Evolutionary conservation across 2,797 vertebrate species (phyloP).

Genomic region (Sebastes variabilis): DNA sequence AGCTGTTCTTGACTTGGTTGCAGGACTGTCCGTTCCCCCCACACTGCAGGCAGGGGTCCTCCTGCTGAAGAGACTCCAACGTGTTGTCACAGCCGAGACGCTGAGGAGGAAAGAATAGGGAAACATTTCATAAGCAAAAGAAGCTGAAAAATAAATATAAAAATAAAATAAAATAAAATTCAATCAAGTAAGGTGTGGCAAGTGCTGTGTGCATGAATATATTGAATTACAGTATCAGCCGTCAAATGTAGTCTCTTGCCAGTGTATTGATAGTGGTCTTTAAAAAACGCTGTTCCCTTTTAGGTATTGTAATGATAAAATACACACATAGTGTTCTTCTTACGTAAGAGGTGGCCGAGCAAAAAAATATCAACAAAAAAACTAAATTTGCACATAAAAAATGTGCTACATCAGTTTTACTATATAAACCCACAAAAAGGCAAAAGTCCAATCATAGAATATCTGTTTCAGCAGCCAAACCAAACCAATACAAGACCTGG

Average conservation of each 20-base stretch:
- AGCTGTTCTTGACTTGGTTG: slow-evolving; percentile 85
- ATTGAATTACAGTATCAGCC: no score
- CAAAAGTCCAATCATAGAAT: background rate
- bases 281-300: background rate
- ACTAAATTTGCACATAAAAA: background rate
- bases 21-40: slow-evolving; percentile 92
- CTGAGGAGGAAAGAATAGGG: slow-evolving; percentile 64
- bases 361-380: background rate
- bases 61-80: slow-evolving; percentile 89
- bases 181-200: no score
- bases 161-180: background rate
- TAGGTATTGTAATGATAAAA: background rate
- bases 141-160: background rate
- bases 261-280: background rate
- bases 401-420: background rate
- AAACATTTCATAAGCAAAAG: background rate
- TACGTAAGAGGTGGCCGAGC: background rate
- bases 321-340: background rate
- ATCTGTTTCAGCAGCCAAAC: background rate
- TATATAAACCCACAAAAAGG: background rate
- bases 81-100: slow-evolving; percentile 92
- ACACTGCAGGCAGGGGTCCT: slow-evolving; percentile 94
- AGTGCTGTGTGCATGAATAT: background rate
- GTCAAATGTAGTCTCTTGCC: background rate
- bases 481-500: background rate